Percentiles rank a stretch among this genome's conserved stretches.
Conservation (phyloP, 2,888 invertebrate genomes). For the Marasmarcha lunaedactyla region DNA sequence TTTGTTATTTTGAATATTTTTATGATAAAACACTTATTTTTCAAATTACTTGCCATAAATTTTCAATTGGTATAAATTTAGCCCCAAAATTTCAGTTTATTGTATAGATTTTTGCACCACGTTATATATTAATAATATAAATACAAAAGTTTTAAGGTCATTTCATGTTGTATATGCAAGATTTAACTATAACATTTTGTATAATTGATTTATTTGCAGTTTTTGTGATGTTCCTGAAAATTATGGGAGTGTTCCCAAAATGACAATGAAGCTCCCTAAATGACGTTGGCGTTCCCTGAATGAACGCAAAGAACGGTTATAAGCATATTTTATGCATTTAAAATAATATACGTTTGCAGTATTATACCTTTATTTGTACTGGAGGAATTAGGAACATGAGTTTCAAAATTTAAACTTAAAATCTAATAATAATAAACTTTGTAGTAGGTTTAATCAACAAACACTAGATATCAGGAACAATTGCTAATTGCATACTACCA, state of each 20-base stretch:
- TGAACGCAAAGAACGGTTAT: too few relatives aligned
- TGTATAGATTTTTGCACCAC: constrained; percentile 7
- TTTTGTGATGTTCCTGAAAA: constrained; percentile 1
- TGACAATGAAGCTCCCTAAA: too few relatives aligned
- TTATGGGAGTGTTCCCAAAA: not conserved
- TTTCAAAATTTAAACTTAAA: too few relatives aligned
- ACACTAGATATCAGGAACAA: too few relatives aligned
- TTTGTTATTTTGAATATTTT: not conserved
- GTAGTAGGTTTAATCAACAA: too few relatives aligned
- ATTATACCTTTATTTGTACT: too few relatives aligned
- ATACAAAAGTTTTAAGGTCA: not conserved
- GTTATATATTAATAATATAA: constrained; percentile 1
- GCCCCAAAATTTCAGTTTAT: constrained; percentile 6
- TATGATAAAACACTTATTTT: not conserved
- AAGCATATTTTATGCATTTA: too few relatives aligned
- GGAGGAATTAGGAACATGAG: too few relatives aligned
- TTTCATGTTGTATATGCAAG: not conserved
- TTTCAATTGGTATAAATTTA: constrained; percentile 7
- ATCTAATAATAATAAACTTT: too few relatives aligned
- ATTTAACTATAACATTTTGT: not conserved
- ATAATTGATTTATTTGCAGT: not conserved
- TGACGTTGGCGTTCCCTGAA: too few relatives aligned
- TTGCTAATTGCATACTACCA: too few relatives aligned
- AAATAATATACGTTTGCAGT: too few relatives aligned
- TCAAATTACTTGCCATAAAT: constrained; percentile 3